Conservation (phyloP, 2,797 vertebrate species). For the Crocodylus rhombifer region DNA sequence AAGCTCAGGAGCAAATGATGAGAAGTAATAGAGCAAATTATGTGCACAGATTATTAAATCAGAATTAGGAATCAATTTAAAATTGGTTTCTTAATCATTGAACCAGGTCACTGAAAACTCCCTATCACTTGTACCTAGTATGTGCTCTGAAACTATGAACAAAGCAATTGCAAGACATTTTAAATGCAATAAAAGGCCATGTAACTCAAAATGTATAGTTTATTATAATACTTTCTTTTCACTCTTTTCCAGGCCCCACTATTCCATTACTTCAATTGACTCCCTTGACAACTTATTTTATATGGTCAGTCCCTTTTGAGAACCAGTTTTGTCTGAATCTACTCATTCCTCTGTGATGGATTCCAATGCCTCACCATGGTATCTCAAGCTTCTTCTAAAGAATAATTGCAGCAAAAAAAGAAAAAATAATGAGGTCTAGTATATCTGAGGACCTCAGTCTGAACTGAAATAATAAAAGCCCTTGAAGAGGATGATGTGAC, state of each 20-base stretch:
- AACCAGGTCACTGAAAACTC: background rate
- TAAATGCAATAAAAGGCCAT: background rate
- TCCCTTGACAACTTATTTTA: background rate
- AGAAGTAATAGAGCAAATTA: background rate
- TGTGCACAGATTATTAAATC: background rate
- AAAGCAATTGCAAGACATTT: background rate
- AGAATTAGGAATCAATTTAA: background rate
- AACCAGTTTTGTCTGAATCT: background rate
- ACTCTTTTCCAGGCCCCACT: background rate
- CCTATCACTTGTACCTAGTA: background rate
- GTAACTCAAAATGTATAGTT: background rate
- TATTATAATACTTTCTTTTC: background rate
- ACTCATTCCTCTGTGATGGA: background rate
- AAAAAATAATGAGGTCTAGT: too few relatives aligned
- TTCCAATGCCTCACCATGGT: background rate
- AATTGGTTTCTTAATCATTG: background rate
- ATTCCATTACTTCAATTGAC: background rate
- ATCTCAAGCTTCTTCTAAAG: background rate
- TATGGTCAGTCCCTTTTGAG: background rate
- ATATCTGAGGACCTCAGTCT: too few relatives aligned
- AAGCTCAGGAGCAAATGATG: background rate
- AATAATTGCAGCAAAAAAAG: background rate
- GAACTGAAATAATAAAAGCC: background rate
- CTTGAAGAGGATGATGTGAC: background rate
- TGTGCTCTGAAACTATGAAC: background rate